Evolutionary conservation across 2,888 invertebrate species (phyloP).

Genomic region (Trachelus tabidus): DNA sequence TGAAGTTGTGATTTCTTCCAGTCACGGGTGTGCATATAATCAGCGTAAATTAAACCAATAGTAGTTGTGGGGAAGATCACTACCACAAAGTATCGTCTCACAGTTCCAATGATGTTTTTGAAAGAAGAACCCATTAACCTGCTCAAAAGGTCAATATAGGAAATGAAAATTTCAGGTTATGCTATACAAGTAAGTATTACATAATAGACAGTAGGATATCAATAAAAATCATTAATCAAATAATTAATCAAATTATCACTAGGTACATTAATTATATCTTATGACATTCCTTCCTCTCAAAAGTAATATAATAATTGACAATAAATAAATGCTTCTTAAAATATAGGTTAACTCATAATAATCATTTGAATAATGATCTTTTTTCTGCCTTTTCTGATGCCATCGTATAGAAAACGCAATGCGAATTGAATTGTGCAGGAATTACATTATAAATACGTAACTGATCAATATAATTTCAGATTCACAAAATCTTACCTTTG

Average conservation of each 20-base stretch:
- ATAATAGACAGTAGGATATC: neutral
- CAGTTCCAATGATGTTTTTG: constrained; percentile 53
- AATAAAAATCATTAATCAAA: neutral
- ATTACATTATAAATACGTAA: neutral
- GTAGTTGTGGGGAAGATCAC: constrained; percentile 76
- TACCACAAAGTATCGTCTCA: constrained; percentile 76
- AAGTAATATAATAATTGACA: neutral
- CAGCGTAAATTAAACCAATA: constrained; percentile 74
- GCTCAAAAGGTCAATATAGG: neutral
- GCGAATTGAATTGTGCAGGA: neutral
- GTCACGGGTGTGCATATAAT: constrained; percentile 78
- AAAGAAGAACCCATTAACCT: neutral
- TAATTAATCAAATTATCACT: neutral
- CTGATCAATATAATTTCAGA: neutral
- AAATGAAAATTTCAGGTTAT: neutral
- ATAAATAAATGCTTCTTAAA: neutral
- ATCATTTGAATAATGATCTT: neutral
- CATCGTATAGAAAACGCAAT: neutral
- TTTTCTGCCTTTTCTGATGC: neutral
- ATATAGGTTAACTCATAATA: neutral
- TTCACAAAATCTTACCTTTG: neutral
- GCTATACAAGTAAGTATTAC: neutral
- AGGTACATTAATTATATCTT: neutral
- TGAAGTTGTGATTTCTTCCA: constrained; percentile 72
- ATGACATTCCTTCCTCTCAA: neutral